Conservation (phyloP, 2,797 vertebrate genomes). For the Molossus alvarezi region DNA sequence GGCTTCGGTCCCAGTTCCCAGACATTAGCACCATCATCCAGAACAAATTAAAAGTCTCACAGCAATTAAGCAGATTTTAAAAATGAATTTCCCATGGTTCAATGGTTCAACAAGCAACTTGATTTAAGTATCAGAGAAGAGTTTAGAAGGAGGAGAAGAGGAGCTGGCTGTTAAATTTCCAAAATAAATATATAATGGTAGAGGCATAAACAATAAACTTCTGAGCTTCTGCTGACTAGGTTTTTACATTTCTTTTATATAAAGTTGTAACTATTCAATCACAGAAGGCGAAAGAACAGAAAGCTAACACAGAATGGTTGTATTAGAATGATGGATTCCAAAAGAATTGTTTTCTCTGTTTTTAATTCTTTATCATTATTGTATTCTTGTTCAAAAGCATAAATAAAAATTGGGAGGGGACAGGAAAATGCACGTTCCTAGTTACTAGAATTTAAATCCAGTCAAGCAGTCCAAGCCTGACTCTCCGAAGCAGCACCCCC, state of each 20-base stretch:
- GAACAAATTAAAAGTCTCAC: slow-evolving; percentile 88
- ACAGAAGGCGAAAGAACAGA: slow-evolving; percentile 35
- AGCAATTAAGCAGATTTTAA: slow-evolving; percentile 87
- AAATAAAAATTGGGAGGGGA: neutral
- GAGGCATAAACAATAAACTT: slow-evolving; percentile 50
- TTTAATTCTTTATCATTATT: slow-evolving; percentile 41
- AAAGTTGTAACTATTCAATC: slow-evolving; percentile 23
- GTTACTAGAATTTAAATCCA: slow-evolving; percentile 22
- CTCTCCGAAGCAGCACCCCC: neutral
- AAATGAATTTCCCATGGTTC: slow-evolving; percentile 88
- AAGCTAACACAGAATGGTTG: neutral
- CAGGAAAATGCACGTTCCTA: slow-evolving; percentile 6
- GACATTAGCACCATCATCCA: slow-evolving; percentile 86
- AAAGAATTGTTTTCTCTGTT: neutral
- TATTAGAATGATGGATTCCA: slow-evolving; percentile 34
- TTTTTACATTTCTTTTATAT: neutral
- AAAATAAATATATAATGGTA: slow-evolving; percentile 60
- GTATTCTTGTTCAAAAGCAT: slow-evolving; percentile 64
- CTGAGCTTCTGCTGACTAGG: slow-evolving; percentile 24
- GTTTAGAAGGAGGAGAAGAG: slow-evolving; percentile 59
- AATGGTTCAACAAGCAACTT: slow-evolving; percentile 78
- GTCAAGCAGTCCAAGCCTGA: neutral
- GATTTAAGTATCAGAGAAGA: slow-evolving; percentile 69
- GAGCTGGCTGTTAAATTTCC: slow-evolving; percentile 70
- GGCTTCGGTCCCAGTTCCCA: slow-evolving; percentile 85